phyloP scores from a whole-genome alignment of 2,888 invertebrate genomes.

The Trachelus iudaicus region DNA sequence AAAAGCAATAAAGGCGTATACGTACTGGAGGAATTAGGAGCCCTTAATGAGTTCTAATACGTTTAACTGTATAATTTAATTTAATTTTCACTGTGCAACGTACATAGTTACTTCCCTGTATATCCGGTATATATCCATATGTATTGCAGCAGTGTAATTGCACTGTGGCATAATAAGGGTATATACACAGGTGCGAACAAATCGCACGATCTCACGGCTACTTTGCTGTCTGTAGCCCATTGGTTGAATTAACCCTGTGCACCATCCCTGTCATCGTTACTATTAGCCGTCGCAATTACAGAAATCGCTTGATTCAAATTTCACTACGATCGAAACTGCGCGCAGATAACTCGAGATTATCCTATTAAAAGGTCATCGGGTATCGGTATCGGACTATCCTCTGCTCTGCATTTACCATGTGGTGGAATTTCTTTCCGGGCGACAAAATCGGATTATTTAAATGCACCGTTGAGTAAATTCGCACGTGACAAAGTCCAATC shows the following conservation, averaged over 20 bases:
- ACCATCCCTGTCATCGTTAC: not conserved
- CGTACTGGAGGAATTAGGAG: not conserved
- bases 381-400: not conserved
- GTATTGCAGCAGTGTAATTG: not conserved
- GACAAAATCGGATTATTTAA: not conserved
- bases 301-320: not conserved
- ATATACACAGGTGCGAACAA: not conserved
- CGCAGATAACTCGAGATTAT: not conserved
- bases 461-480: not conserved
- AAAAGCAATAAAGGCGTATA: not conserved
- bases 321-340: not conserved
- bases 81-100: not conserved
- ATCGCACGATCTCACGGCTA: not conserved
- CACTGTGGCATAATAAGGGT: not conserved
- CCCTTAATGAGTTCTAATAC: not conserved
- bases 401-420: not conserved
- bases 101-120: not conserved
- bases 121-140: not conserved
- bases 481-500: not conserved
- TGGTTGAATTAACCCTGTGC: not conserved
- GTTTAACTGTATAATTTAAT: not conserved
- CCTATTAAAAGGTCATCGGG: slow-evolving; percentile 1
- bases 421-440: not conserved
- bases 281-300: not conserved
- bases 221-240: not conserved